Base-by-base conservation (phyloP, 2,113 vertebrate genomes). In the Lethenteron reissneri region DNA sequence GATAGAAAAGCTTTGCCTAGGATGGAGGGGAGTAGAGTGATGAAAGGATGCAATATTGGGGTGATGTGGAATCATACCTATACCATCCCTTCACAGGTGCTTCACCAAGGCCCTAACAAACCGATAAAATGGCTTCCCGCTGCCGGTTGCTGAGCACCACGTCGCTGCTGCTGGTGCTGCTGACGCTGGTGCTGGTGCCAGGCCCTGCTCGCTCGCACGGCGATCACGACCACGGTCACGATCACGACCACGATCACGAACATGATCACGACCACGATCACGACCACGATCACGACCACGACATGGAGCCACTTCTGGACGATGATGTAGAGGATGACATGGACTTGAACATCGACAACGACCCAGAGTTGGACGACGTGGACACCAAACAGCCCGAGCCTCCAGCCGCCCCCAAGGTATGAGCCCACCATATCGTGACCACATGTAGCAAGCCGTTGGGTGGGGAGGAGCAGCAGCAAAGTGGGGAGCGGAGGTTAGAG, bases 251-350 rank as follows among this genome's bases (percentile, higher is more conserved):
- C 41, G 41, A 3, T 41, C 41, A 41, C 41, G 41, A 41, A 1
- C 41, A 41, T 3, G 41, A 1, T 41, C 41, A 41, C 41, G 41
- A 41, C 4, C 41, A 41, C 41, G 41, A 78, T n/a, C 79, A 85
- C 14, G 81, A 41, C 5, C 41, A 41, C 41, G 41, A 41, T 41
- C 41, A 41, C 41, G 41, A 41, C 41, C 41, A 41, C 41, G 41
- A 41, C 41, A 41, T 41, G 41, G 41, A 41, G 41, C 41, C 41
- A 41, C 41, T 41, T 41, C 41, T 41, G 41, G 41, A 41, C 41
- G 41, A 41, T 41, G 41, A 41, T 76, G 76, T 88, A 9, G 87
- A 86, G 72, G 88, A 84, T 2, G 86, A 90, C 56, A 75, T 91
- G 71, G 87, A 85, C 0, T 84, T 87, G 74, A 81, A 83, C 71